Conservation (phyloP, 2,797 vertebrate species). For the Pseudomugil tenellus region DNA sequence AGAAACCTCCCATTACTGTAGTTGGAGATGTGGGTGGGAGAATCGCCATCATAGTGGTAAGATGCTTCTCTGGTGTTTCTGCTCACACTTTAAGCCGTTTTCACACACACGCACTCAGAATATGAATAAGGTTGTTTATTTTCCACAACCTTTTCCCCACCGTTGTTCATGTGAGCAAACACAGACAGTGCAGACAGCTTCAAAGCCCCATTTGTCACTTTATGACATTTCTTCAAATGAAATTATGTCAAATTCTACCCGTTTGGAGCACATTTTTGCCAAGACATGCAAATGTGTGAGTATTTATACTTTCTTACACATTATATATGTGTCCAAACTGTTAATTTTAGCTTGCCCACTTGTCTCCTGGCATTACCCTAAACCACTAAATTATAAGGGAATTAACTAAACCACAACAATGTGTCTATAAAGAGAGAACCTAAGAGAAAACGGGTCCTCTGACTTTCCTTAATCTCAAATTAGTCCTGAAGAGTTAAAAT, state of each 20-base stretch:
- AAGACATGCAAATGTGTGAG: too few species aligned
- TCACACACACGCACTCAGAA: too few species aligned
- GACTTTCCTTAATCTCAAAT: not conserved
- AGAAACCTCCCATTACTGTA: slow-evolving; percentile 96
- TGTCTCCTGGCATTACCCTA: not conserved
- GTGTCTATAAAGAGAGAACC: not conserved
- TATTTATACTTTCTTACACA: too few species aligned
- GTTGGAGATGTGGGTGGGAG: slow-evolving; percentile 97
- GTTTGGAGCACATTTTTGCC: too few species aligned
- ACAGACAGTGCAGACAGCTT: not conserved
- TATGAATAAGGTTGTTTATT: too few species aligned
- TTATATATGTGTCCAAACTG: too few species aligned
- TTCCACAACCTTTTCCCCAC: not conserved
- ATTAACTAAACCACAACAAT: not conserved
- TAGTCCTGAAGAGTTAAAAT: too few species aligned
- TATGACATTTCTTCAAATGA: not conserved
- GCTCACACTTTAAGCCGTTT: too few species aligned
- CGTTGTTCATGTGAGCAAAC: not conserved
- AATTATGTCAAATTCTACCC: not conserved
- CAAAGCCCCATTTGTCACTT: not conserved
- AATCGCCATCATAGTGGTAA: slow-evolving; percentile 97
- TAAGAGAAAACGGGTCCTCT: not conserved
- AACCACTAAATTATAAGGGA: not conserved
- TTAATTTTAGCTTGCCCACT: not conserved
- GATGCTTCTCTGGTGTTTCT: slow-evolving; percentile 32